Conservation (phyloP, 1,140 invertebrate genomes). For the Zaprionus davidi region DNA sequence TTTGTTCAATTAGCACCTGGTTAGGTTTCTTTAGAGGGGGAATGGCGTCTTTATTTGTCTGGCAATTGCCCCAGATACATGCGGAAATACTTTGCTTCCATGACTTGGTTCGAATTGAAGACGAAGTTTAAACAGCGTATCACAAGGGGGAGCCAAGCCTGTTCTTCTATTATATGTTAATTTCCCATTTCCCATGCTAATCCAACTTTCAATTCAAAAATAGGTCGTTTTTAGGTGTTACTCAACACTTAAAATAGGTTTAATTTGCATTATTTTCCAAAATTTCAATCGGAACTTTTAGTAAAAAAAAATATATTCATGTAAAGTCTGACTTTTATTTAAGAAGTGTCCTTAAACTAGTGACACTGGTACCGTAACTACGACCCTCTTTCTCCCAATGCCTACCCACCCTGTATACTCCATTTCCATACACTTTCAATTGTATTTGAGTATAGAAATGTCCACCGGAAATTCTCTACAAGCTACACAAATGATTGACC, state of each 20-base stretch:
- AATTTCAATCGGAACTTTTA: not conserved
- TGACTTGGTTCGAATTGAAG: not conserved
- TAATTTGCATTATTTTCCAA: not conserved
- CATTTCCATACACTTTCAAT: not conserved
- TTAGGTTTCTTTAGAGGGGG: not conserved
- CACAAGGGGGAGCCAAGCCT: not conserved
- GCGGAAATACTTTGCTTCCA: not conserved
- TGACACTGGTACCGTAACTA: no score
- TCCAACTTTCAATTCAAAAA: not conserved
- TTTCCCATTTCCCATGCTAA: not conserved
- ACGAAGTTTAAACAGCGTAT: not conserved
- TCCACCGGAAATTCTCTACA: conserved; percentile 22
- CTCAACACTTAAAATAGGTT: not conserved
- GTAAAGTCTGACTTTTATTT: no score
- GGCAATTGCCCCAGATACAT: not conserved
- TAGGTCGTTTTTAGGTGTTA: not conserved
- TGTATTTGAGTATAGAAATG: conserved; percentile 15
- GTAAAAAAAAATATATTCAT: no score
- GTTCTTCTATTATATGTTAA: not conserved
- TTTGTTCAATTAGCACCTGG: not conserved
- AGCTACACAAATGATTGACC: conserved; percentile 8
- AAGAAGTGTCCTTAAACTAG: no score
- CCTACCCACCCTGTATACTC: not conserved
- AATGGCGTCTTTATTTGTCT: no score
- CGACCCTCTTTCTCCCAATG: no score